Evolutionary conservation across 1,140 invertebrate species (phyloP).

Genomic region (Drosophila truncata): DNA sequence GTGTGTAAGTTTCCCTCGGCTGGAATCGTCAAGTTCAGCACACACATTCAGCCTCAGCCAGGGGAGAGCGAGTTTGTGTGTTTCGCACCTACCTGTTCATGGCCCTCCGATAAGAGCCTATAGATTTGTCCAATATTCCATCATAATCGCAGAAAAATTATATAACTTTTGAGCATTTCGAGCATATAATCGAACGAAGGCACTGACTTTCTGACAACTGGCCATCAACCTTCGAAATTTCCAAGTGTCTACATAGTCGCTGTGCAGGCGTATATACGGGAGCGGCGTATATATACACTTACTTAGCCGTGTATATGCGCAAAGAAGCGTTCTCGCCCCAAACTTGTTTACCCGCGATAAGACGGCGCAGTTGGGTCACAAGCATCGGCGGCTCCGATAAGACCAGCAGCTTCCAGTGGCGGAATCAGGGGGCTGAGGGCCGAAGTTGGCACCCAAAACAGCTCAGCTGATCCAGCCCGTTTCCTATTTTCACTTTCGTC

Average conservation of each 20-base stretch:
- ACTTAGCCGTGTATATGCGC: slow-evolving; percentile 29
- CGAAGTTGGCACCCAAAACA: neutral
- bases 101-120: slow-evolving; percentile 54
- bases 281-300: slow-evolving; percentile 4
- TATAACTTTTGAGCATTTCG: slow-evolving; percentile 40
- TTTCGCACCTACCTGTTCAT: slow-evolving; percentile 69
- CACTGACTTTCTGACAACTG: slow-evolving; percentile 14
- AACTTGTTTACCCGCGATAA: slow-evolving; percentile 68
- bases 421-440: neutral
- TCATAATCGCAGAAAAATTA: slow-evolving; percentile 37
- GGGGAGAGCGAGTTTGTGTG: slow-evolving; percentile 11
- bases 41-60: slow-evolving; percentile 11
- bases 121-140: slow-evolving; percentile 60
- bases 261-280: slow-evolving; percentile 6
- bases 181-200: slow-evolving; percentile 41
- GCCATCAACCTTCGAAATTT: slow-evolving; percentile 14
- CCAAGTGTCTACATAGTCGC: slow-evolving; percentile 4
- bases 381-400: slow-evolving; percentile 39
- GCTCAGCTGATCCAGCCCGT: slow-evolving; percentile 7
- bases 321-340: slow-evolving; percentile 31
- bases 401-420: slow-evolving; percentile 6
- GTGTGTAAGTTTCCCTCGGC: slow-evolving; percentile 22
- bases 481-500: slow-evolving; percentile 1
- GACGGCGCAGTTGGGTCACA: slow-evolving; percentile 51
- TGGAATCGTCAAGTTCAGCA: slow-evolving; percentile 40